Evolutionary conservation across 2,113 vertebrate species (phyloP).

Genomic region (Geococcyx californianus): DNA sequence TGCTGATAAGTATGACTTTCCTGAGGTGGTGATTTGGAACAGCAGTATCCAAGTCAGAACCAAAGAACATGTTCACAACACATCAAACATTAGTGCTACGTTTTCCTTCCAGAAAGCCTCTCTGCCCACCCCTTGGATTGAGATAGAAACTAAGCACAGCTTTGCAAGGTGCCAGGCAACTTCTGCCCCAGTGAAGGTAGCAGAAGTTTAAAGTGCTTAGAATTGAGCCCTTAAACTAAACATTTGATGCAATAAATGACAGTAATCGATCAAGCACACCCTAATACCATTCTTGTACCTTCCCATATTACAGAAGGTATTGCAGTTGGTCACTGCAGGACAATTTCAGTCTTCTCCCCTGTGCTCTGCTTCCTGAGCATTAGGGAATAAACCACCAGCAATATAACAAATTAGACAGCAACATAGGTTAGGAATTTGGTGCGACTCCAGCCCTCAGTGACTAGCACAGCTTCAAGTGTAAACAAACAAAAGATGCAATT

Average conservation of each 20-base stretch:
- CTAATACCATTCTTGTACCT: background rate
- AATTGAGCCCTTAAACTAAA: background rate
- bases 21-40: slow-evolving; percentile 52
- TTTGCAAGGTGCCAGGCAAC: background rate
- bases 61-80: background rate
- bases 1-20: slow-evolving; percentile 48
- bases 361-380: background rate
- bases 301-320: background rate
- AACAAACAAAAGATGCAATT: slow-evolving; percentile 53
- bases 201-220: background rate
- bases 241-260: background rate
- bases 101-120: slow-evolving; percentile 27
- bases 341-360: background rate
- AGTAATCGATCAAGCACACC: background rate
- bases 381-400: background rate
- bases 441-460: background rate
- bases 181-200: background rate
- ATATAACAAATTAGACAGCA: background rate
- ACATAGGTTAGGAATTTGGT: background rate
- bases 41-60: slow-evolving; percentile 36
- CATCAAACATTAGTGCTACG: background rate
- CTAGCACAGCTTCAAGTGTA: slow-evolving; percentile 46
- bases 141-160: background rate
- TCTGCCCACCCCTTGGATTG: background rate
- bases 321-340: background rate